These are phyloP conservation scores for Drosophila borealis DNA, from an alignment of 2,888 invertebrate species.

Conservation along the genomic window DNA sequence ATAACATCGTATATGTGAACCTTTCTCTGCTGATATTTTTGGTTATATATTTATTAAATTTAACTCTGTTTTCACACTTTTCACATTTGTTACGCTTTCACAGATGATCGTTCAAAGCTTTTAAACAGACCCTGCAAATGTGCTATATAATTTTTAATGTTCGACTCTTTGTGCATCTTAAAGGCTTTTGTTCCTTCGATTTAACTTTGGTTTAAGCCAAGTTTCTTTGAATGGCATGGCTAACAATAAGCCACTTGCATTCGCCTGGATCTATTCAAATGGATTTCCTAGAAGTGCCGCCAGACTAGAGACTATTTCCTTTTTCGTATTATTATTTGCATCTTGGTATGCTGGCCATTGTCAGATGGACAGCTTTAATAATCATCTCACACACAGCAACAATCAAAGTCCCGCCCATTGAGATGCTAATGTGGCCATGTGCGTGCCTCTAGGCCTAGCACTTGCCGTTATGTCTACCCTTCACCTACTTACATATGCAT, in stretches of 20 bases:
- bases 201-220: slow-evolving; percentile 3
- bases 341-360: slow-evolving; percentile 17
- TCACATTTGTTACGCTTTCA: no score
- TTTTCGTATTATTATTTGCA: slow-evolving; percentile 28
- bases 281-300: slow-evolving; percentile 6
- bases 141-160: no score
- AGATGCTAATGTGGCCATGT: slow-evolving; percentile 38
- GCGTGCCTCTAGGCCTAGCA: slow-evolving; percentile 17
- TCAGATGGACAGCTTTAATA: slow-evolving; percentile 28
- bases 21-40: no score
- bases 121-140: no score
- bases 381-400: slow-evolving; percentile 21
- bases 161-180: not conserved
- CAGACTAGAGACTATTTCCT: slow-evolving; percentile 1
- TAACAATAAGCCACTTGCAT: slow-evolving; percentile 37
- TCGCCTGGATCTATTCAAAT: slow-evolving; percentile 20
- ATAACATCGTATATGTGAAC: no score
- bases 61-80: no score
- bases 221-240: slow-evolving; percentile 9
- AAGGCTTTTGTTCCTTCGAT: not conserved
- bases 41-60: no score
- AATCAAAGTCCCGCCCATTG: slow-evolving; percentile 27
- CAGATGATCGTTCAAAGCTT: no score
- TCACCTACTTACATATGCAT: not conserved
- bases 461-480: slow-evolving; percentile 7